Evolutionary conservation across 2,113 vertebrate species (phyloP).

Genomic region (Cranoglanis bouderius): DNA sequence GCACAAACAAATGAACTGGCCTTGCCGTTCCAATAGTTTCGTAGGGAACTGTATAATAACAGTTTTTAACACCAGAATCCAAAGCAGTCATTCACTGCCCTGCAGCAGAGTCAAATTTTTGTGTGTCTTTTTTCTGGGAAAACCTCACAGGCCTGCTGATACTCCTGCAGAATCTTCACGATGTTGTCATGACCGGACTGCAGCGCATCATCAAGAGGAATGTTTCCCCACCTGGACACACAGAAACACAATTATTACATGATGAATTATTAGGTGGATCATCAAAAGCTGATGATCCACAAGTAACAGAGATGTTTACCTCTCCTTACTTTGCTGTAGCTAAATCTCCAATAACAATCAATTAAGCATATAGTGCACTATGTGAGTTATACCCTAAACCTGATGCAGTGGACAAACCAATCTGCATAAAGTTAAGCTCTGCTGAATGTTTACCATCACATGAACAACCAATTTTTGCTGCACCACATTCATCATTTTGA

Average conservation of each 20-base stretch:
- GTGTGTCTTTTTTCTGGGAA: slow-evolving; percentile 59
- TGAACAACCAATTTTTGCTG: background rate
- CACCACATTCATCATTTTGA: background rate
- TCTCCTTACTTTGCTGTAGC: background rate
- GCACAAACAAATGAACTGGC: no score
- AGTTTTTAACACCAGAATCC: background rate
- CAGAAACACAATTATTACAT: background rate
- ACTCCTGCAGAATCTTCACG: slow-evolving; percentile 77
- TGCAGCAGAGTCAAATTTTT: slow-evolving; percentile 68
- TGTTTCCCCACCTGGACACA: slow-evolving; percentile 80
- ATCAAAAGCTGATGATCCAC: background rate
- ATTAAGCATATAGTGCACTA: background rate
- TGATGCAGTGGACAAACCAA: background rate
- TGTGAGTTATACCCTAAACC: background rate
- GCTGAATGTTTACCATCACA: background rate
- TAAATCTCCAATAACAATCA: background rate
- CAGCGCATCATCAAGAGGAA: slow-evolving; percentile 80
- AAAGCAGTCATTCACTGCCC: slow-evolving; percentile 62
- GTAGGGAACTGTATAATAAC: no score
- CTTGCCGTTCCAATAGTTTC: no score
- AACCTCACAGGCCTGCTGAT: slow-evolving; percentile 69
- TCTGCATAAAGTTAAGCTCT: background rate
- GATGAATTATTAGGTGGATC: background rate
- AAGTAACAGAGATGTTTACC: background rate
- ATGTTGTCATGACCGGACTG: slow-evolving; percentile 78